phyloP scores from a whole-genome alignment of 2,797 vertebrate species.

The Acanthurus lineatus region DNA sequence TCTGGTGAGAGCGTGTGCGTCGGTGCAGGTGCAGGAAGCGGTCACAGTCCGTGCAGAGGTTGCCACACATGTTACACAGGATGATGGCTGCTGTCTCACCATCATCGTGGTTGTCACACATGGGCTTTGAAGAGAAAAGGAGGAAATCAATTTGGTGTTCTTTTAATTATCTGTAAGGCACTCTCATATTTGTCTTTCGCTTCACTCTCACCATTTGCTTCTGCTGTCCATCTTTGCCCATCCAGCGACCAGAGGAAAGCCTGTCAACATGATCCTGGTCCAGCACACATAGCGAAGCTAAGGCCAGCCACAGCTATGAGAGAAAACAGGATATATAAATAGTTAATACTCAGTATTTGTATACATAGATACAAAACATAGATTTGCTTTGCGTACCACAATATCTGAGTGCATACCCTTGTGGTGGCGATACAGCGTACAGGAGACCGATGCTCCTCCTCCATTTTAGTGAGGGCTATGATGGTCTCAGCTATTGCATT shows the following conservation, averaged over 20 bases:
- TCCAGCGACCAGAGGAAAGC: conserved; percentile 98
- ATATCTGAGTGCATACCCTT: conserved; percentile 84
- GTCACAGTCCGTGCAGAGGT: conserved; percentile 98
- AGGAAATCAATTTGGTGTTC: background rate
- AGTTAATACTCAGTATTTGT: background rate
- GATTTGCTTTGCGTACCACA: background rate
- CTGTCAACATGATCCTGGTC: conserved; percentile 99
- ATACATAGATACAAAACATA: background rate
- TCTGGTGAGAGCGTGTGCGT: conserved; percentile 97
- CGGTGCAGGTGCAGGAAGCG: conserved; percentile 98
- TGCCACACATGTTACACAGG: conserved; percentile 96
- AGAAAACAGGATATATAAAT: background rate
- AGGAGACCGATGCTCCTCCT: conserved; percentile 97
- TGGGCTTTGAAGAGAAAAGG: conserved; percentile 86
- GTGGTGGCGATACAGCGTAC: conserved; percentile 98
- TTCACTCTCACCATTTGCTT: conserved; percentile 94
- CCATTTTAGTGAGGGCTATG: conserved; percentile 99
- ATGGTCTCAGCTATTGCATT: conserved; percentile 99
- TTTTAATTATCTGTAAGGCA: background rate
- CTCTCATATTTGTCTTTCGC: background rate
- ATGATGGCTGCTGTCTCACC: conserved; percentile 99
- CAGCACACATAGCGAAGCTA: conserved; percentile 97
- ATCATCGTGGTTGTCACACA: conserved; percentile 99
- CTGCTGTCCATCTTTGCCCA: conserved; percentile 99
- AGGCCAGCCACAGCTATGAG: conserved; percentile 94